phyloP scores from a whole-genome alignment of 2,888 invertebrate genomes.

The Argyresthia albistria region DNA sequence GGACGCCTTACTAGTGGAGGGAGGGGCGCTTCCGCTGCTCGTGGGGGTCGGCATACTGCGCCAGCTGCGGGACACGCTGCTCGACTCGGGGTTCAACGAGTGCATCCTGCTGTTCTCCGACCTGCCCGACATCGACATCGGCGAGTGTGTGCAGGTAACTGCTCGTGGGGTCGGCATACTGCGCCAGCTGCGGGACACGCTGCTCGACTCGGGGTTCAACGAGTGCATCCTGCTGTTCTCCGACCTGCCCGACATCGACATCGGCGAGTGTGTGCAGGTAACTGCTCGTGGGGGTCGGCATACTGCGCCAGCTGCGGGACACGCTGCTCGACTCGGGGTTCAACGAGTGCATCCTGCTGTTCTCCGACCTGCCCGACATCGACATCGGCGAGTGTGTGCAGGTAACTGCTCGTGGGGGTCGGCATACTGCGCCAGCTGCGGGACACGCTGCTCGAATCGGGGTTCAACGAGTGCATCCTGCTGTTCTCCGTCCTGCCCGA shows the following conservation, averaged over 20 bases:
- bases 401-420: constrained; percentile 88
- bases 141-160: constrained; percentile 83
- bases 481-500: constrained; percentile 99
- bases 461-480: constrained; percentile 98
- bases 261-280: constrained; percentile 88
- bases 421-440: constrained; percentile 90
- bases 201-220: constrained; percentile 94
- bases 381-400: constrained; percentile 94
- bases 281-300: constrained; percentile 90
- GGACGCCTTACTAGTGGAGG: constrained; percentile 96
- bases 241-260: constrained; percentile 98
- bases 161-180: constrained; percentile 94
- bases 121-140: constrained; percentile 96
- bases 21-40: constrained; percentile 93
- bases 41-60: constrained; percentile 94
- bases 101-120: constrained; percentile 99
- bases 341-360: constrained; percentile 97
- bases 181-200: constrained; percentile 85
- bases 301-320: constrained; percentile 89
- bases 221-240: constrained; percentile 98
- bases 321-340: constrained; percentile 92
- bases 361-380: constrained; percentile 98
- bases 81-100: constrained; percentile 96
- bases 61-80: constrained; percentile 86
- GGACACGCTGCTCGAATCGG: constrained; percentile 86